Conservation (phyloP, 1,140 invertebrate species). For the Megalopta genalis region DNA sequence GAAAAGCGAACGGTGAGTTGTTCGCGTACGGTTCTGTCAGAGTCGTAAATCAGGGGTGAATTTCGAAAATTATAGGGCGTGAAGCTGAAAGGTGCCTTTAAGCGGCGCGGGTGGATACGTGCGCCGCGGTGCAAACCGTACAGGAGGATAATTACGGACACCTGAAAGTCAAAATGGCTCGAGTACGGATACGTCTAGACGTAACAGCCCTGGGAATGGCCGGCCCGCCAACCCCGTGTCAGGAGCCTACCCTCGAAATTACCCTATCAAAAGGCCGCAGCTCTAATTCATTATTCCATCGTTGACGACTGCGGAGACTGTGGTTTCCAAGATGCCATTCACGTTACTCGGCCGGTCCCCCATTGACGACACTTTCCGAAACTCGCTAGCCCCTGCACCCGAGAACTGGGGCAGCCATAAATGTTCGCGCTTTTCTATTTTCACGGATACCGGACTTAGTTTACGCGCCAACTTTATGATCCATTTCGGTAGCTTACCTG, state of each 20-base stretch:
- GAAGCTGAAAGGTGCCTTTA: constrained; percentile 65
- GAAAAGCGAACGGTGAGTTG: background rate
- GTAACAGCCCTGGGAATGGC: constrained; percentile 66
- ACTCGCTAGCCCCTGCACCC: constrained; percentile 1
- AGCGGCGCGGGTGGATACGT: constrained; percentile 62
- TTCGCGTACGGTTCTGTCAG: constrained; percentile 4
- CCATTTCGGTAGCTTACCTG: background rate
- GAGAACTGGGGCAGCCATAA: background rate
- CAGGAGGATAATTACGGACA: constrained; percentile 72
- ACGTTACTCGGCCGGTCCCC: constrained; percentile 6
- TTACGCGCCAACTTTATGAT: background rate
- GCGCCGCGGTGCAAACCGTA: constrained; percentile 44
- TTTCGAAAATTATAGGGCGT: constrained; percentile 75
- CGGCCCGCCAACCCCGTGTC: constrained; percentile 65
- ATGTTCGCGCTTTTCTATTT: background rate
- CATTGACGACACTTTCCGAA: constrained; percentile 17
- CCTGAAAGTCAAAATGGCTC: constrained; percentile 74
- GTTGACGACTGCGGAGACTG: constrained; percentile 2
- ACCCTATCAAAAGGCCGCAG: constrained; percentile 70
- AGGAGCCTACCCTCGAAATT: constrained; percentile 65
- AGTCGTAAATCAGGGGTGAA: constrained; percentile 72
- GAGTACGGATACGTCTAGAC: constrained; percentile 70
- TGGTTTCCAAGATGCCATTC: constrained; percentile 30
- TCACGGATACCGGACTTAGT: background rate
- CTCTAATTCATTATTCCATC: constrained; percentile 63